These are phyloP conservation scores for Sycon ciliatum DNA, from an alignment of 37 sponge, comb jelly and placozoan species.

Conservation along the genomic window DNA sequence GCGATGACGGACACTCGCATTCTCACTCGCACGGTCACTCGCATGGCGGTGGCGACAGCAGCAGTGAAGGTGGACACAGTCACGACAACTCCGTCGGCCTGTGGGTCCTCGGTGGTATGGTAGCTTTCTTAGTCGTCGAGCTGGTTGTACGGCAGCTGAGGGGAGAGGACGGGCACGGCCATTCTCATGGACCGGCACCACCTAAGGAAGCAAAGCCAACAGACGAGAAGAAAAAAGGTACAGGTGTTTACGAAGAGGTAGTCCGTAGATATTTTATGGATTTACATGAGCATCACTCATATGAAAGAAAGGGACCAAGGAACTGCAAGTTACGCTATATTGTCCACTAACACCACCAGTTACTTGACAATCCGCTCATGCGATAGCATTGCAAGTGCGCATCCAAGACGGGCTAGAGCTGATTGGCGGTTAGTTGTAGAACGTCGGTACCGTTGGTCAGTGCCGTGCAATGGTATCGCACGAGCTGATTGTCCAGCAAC, in stretches of 20 bases:
- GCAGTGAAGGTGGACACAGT: constrained; percentile 37
- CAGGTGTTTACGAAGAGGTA: not conserved
- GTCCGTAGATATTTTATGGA: not conserved
- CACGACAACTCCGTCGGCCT: constrained; percentile 69
- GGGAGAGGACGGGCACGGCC: constrained; percentile 44
- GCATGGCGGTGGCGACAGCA: constrained; percentile 31
- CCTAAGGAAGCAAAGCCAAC: not conserved
- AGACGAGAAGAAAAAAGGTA: not conserved
- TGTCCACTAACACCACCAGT: no score
- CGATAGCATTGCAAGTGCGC: no score
- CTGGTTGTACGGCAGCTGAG: constrained; percentile 64
- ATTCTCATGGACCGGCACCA: not conserved
- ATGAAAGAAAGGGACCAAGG: no score
- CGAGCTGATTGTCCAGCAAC: no score
- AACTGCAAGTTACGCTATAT: no score
- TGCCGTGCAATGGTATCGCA: no score
- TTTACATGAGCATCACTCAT: not conserved
- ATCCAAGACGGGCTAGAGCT: no score
- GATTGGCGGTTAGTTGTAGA: no score
- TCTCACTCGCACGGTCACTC: constrained; percentile 30
- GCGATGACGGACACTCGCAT: constrained; percentile 28
- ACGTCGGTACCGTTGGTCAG: no score
- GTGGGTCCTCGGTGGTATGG: constrained; percentile 76
- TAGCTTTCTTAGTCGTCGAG: constrained; percentile 80
- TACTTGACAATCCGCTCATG: no score